phyloP scores from a whole-genome alignment of 2,888 invertebrate species.

The Eucera pruinosa region DNA sequence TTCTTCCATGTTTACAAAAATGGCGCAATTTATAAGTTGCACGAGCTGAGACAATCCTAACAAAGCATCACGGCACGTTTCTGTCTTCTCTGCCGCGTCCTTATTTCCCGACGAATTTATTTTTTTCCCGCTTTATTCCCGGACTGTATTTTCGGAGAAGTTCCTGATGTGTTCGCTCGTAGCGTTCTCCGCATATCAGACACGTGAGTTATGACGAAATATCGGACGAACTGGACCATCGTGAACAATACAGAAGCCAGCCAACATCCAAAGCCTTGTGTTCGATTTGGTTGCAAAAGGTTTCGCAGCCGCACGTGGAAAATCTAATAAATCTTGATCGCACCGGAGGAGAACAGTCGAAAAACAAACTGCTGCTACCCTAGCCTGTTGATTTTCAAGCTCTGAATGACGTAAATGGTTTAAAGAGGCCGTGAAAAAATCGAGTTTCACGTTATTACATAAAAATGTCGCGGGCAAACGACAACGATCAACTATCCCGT shows the following conservation, averaged over 20 bases:
- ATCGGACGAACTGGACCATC: conserved; percentile 40
- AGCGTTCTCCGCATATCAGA: conserved; percentile 20
- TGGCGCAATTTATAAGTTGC: too few species aligned
- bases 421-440: not conserved
- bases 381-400: conserved; percentile 38
- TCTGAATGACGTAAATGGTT: not conserved
- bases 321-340: conserved; percentile 70
- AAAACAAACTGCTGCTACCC: not conserved
- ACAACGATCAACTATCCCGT: not conserved
- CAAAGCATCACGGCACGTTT: too few species aligned
- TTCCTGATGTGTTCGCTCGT: not conserved
- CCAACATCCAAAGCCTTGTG: conserved; percentile 69
- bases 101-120: too few species aligned
- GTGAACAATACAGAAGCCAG: conserved; percentile 61
- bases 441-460: not conserved
- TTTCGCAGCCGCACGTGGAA: conserved; percentile 74
- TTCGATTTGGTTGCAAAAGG: conserved; percentile 72
- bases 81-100: too few species aligned
- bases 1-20: too few species aligned
- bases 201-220: conserved; percentile 56
- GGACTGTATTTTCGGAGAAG: not conserved
- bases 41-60: too few species aligned
- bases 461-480: not conserved
- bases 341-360: not conserved
- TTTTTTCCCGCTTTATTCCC: not conserved